Percentiles rank a stretch among this genome's conserved stretches.
Conservation (phyloP, 1,140 invertebrate genomes). For the Artemia franciscana region DNA sequence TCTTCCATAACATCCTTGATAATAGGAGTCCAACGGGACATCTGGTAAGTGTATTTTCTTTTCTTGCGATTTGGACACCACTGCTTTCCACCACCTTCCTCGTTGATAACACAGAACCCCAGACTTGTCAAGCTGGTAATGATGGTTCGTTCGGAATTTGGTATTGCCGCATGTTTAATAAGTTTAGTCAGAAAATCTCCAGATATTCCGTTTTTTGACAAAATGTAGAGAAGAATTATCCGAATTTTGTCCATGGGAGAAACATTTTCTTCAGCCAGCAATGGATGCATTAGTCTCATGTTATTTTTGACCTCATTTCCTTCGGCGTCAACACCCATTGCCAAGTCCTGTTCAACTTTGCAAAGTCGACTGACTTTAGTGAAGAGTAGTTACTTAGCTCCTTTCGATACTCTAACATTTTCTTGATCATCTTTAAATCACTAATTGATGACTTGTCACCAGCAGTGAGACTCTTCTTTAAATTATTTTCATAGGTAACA, state of each 20-base stretch:
- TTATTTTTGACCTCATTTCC: slow-evolving; percentile 98
- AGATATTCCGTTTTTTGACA: slow-evolving; percentile 93
- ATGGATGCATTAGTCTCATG: slow-evolving; percentile 95
- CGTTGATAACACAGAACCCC: slow-evolving; percentile 68
- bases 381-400: no score
- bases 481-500: no score
- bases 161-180: slow-evolving; percentile 85
- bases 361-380: no score
- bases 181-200: slow-evolving; percentile 96
- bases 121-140: slow-evolving; percentile 92
- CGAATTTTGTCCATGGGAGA: slow-evolving; percentile 85
- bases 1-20: no score
- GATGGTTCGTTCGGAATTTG: slow-evolving; percentile 68
- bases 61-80: no score
- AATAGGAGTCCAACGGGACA: slow-evolving; percentile 96
- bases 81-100: slow-evolving; percentile 91
- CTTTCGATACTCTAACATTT: no score
- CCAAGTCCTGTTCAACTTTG: slow-evolving; percentile 96
- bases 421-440: no score
- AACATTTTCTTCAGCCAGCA: slow-evolving; percentile 61
- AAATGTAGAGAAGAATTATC: slow-evolving; percentile 90
- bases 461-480: no score
- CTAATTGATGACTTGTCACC: no score
- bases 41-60: slow-evolving; percentile 98
- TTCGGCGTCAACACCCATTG: slow-evolving; percentile 87